Conservation (phyloP, 1,140 invertebrate genomes). For the Atta colombica region DNA sequence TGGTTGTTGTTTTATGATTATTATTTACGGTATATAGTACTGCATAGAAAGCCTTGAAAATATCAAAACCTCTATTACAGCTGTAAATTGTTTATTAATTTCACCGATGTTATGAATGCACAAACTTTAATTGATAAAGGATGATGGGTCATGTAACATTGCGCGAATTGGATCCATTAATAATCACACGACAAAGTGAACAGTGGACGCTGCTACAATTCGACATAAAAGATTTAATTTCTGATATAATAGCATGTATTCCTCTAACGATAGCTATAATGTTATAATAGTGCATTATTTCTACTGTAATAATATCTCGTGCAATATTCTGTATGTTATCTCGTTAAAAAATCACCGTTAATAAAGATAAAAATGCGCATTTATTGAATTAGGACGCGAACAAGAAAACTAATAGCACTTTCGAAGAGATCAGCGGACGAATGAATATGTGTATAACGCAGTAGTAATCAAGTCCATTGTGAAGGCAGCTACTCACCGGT, state of each 20-base stretch:
- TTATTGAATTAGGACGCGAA: not conserved
- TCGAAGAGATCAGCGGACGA: not conserved
- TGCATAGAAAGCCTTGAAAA: not conserved
- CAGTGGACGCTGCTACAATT: not conserved
- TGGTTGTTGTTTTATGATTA: not conserved
- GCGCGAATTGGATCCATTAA: slow-evolving; percentile 33
- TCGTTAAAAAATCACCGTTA: slow-evolving; percentile 30
- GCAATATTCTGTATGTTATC: not conserved
- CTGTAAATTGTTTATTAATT: slow-evolving; percentile 41
- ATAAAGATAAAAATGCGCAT: slow-evolving; percentile 14
- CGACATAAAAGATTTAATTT: slow-evolving; percentile 56
- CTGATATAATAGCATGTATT: slow-evolving; percentile 17
- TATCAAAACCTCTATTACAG: not conserved
- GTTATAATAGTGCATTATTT: slow-evolving; percentile 6
- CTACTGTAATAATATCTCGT: slow-evolving; percentile 20
- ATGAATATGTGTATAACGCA: not conserved
- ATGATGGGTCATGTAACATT: not conserved
- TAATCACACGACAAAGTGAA: slow-evolving; percentile 28
- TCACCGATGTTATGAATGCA: slow-evolving; percentile 11
- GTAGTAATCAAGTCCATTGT: slow-evolving; percentile 34
- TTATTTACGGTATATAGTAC: not conserved
- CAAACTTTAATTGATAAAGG: slow-evolving; percentile 35
- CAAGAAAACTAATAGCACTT: not conserved
- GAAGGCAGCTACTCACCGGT: slow-evolving; percentile 78
- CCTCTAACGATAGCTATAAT: not conserved